phyloP scores from a whole-genome alignment of 2,888 invertebrate species.

The Xylota sylvarum region DNA sequence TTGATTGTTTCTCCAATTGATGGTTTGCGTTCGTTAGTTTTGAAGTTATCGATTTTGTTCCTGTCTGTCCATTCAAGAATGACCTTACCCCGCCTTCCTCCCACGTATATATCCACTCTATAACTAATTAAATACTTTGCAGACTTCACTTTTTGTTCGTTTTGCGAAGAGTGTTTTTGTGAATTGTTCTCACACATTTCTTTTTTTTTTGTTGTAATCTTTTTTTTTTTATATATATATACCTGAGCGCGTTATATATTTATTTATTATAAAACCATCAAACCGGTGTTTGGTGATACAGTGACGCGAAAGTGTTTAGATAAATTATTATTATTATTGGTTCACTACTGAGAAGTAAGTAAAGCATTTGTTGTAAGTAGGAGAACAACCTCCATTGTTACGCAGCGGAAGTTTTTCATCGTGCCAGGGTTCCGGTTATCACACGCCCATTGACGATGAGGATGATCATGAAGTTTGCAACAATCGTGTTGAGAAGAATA shows the following conservation, averaged over 20 bases:
- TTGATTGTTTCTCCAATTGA: conserved; percentile 76
- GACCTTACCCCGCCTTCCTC: conserved; percentile 16
- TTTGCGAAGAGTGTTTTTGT: conserved; percentile 38
- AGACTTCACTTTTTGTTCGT: conserved; percentile 21
- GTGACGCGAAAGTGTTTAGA: conserved; percentile 51
- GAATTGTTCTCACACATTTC: conserved; percentile 14
- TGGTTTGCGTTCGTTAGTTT: conserved; percentile 15
- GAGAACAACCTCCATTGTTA: conserved; percentile 85
- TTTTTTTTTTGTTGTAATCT: conserved; percentile 15
- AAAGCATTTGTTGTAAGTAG: conserved; percentile 56
- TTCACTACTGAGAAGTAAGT: conserved; percentile 43
- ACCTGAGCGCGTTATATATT: conserved; percentile 3
- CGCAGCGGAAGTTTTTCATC: conserved; percentile 87
- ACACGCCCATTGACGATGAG: conserved; percentile 91
- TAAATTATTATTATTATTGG: background rate
- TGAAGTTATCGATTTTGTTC: conserved; percentile 63
- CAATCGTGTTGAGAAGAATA: conserved; percentile 78
- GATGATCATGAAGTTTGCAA: conserved; percentile 80
- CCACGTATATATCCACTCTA: conserved; percentile 12
- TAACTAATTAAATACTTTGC: conserved; percentile 23
- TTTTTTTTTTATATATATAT: conserved; percentile 1
- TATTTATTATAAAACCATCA: conserved; percentile 7
- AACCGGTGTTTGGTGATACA: conserved; percentile 37
- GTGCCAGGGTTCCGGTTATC: conserved; percentile 89
- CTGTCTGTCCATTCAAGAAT: conserved; percentile 47